Conservation (phyloP, 1,140 invertebrate species). For the Ceratina calcarata region DNA sequence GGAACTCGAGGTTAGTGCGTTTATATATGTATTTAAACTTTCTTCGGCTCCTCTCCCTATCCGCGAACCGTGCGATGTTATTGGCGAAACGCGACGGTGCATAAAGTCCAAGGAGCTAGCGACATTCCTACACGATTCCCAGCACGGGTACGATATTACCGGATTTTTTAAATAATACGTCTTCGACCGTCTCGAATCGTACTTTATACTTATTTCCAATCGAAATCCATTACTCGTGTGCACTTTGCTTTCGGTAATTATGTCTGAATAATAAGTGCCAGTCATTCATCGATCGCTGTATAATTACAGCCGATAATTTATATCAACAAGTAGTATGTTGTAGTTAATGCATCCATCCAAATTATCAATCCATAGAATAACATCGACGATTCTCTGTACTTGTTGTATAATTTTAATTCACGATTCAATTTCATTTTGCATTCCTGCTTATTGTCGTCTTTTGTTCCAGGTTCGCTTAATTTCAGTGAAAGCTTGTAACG, state of each 20-base stretch:
- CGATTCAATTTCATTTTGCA: background rate
- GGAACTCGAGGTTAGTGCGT: constrained; percentile 16
- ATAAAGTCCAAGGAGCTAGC: constrained; percentile 45
- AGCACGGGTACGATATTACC: constrained; percentile 9
- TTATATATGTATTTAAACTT: constrained; percentile 40
- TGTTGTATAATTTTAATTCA: background rate
- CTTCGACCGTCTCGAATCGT: too few relatives aligned
- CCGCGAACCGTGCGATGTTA: constrained; percentile 34
- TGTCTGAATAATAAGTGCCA: too few relatives aligned
- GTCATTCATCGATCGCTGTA: too few relatives aligned
- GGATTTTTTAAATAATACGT: background rate
- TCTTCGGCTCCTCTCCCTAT: constrained; percentile 33
- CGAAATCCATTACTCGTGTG: too few relatives aligned
- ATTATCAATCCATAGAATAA: too few relatives aligned
- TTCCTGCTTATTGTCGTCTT: too few relatives aligned
- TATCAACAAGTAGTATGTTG: too few relatives aligned
- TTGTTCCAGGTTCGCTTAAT: constrained; percentile 4
- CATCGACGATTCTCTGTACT: background rate
- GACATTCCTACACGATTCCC: constrained; percentile 24
- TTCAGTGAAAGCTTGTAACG: background rate
- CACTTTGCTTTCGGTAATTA: too few relatives aligned
- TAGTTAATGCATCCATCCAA: too few relatives aligned
- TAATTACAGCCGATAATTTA: too few relatives aligned
- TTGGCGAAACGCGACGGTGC: constrained; percentile 29
- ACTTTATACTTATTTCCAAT: too few relatives aligned